Evolutionary conservation across 2,888 invertebrate genomes (phyloP).

Genomic region (Psococerastis gibbosa): DNA sequence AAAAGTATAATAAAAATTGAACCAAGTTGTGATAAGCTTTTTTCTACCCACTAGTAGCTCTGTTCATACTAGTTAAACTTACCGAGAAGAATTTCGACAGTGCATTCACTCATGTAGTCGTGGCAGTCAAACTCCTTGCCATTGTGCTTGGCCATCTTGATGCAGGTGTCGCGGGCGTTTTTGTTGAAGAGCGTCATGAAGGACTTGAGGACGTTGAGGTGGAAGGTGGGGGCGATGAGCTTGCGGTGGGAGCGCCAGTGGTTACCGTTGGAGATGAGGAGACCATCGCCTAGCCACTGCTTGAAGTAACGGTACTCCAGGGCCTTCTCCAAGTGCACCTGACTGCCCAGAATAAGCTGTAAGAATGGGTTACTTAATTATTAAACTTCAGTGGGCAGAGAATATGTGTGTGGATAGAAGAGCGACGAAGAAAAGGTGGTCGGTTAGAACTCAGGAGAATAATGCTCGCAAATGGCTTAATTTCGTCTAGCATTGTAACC

Average conservation of each 20-base stretch:
- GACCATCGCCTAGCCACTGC: conserved; percentile 27
- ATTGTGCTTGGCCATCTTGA: conserved; percentile 19
- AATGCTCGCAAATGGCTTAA: too few relatives aligned
- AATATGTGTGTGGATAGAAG: too few relatives aligned
- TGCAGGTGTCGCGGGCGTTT: conserved; percentile 17
- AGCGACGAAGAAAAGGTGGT: too few relatives aligned
- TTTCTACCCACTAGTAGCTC: too few relatives aligned
- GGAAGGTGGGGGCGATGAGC: conserved; percentile 74
- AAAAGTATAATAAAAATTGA: too few relatives aligned
- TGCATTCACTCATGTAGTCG: conserved; percentile 22
- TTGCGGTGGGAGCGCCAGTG: conserved; percentile 76
- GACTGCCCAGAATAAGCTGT: conserved; percentile 23
- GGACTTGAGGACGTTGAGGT: conserved; percentile 67
- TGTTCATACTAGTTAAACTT: conserved; percentile 10
- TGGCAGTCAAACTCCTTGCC: conserved; percentile 21
- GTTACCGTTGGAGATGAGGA: conserved; percentile 25
- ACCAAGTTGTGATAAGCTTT: too few relatives aligned
- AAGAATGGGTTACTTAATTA: too few relatives aligned
- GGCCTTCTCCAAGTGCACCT: conserved; percentile 25
- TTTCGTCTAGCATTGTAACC: too few relatives aligned
- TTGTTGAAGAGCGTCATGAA: conserved; percentile 73
- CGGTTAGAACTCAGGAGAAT: too few relatives aligned
- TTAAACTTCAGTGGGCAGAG: too few relatives aligned
- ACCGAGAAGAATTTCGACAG: conserved; percentile 22
- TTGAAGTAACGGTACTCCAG: conserved; percentile 25